These are phyloP conservation scores for Semicossyphus pulcher DNA, from an alignment of 2,113 vertebrate genomes.

Conservation along the genomic window DNA sequence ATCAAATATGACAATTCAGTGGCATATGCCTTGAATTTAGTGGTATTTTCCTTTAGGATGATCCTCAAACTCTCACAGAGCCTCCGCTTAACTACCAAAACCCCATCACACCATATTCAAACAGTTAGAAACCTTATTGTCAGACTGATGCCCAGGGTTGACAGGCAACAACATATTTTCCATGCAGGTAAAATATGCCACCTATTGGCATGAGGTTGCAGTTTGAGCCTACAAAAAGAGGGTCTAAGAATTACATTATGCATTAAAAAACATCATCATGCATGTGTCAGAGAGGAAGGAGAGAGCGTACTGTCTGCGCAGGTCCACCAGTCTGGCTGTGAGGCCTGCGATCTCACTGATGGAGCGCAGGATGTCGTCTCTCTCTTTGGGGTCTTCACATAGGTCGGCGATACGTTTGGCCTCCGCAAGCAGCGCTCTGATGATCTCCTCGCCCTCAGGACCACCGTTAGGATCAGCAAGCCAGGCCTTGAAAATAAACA, in stretches of 20 bases:
- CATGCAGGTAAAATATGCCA: constrained; percentile 66
- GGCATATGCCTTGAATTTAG: constrained; percentile 9
- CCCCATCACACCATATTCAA: constrained; percentile 33
- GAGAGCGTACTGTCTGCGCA: constrained; percentile 89
- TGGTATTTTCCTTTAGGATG: constrained; percentile 49
- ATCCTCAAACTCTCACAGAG: neutral
- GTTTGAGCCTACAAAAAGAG: constrained; percentile 66
- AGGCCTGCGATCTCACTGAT: constrained; percentile 93
- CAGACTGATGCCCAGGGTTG: constrained; percentile 54
- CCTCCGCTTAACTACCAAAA: neutral
- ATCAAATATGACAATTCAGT: neutral
- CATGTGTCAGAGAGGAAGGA: neutral
- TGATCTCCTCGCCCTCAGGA: constrained; percentile 95
- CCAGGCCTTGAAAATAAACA: constrained; percentile 87
- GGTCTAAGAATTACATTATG: constrained; percentile 51
- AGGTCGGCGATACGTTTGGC: constrained; percentile 95
- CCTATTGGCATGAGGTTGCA: constrained; percentile 51
- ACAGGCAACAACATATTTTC: constrained; percentile 72
- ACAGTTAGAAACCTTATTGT: constrained; percentile 63
- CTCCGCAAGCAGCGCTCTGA: constrained; percentile 91
- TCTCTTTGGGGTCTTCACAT: constrained; percentile 96
- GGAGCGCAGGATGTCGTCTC: constrained; percentile 96
- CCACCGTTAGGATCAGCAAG: constrained; percentile 95
- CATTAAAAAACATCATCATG: constrained; percentile 4
- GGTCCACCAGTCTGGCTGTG: constrained; percentile 91